phyloP scores from a whole-genome alignment of 2,113 vertebrate genomes.

The Ciconia stormi region DNA sequence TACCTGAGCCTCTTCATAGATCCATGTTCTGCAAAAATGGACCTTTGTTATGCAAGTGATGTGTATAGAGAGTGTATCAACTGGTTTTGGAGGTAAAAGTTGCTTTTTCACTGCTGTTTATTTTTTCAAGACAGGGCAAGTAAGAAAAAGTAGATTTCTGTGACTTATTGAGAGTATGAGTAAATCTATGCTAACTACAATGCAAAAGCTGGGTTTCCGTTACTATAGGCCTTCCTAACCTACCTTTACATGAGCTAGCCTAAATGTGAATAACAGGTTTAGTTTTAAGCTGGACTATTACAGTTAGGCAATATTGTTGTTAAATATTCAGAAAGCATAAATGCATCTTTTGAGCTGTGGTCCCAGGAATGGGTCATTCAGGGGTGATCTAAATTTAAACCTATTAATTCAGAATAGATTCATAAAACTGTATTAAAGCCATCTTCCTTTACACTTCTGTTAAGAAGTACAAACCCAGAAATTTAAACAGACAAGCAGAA shows the following conservation, averaged over 20 bases:
- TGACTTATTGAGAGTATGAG: neutral
- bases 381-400: neutral
- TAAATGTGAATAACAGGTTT: neutral
- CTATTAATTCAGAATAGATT: neutral
- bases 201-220: neutral
- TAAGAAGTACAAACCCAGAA: neutral
- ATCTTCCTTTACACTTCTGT: neutral
- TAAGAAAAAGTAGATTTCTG: neutral
- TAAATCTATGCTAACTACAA: neutral
- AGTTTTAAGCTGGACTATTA: neutral
- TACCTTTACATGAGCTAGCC: neutral
- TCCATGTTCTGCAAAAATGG: neutral
- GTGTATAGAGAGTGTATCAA: neutral
- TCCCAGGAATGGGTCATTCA: neutral
- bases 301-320: neutral
- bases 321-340: neutral
- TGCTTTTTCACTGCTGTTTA: neutral
- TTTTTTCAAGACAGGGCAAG: neutral
- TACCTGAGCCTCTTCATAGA: neutral
- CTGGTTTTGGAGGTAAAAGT: neutral
- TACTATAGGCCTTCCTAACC: neutral
- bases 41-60: neutral
- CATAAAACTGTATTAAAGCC: neutral
- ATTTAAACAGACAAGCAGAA: neutral
- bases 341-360: neutral